These are phyloP conservation scores for Umimayanthus chanpuru DNA, from an alignment of 92 coral and sea anemone genomes.

Conservation along the genomic window DNA sequence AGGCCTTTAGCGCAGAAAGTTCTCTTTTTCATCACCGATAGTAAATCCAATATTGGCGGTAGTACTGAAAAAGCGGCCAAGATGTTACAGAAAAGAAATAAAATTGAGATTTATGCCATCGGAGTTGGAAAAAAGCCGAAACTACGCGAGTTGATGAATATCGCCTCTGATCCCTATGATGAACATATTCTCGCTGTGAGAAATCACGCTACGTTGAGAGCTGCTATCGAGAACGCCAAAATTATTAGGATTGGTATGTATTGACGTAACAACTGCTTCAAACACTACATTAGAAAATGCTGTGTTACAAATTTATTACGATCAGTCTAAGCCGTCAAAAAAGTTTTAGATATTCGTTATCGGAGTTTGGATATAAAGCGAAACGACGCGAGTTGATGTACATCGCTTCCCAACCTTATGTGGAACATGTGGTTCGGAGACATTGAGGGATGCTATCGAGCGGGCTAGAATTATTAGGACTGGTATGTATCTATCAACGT, in stretches of 20 bases:
- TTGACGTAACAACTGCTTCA: too few relatives aligned
- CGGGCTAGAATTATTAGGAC: constrained; percentile 47
- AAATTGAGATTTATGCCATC: constrained; percentile 80
- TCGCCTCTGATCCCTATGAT: constrained; percentile 70
- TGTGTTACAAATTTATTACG: too few relatives aligned
- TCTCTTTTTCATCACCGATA: constrained; percentile 79
- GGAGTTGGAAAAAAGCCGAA: constrained; percentile 77
- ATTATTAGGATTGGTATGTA: too few relatives aligned
- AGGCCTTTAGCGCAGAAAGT: constrained; percentile 65
- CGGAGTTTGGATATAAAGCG: too few relatives aligned
- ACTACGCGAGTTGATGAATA: constrained; percentile 55
- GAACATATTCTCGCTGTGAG: constrained; percentile 67
- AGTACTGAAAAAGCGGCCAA: constrained; percentile 51
- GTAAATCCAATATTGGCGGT: constrained; percentile 82
- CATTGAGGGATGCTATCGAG: constrained; percentile 53
- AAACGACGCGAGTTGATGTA: too few relatives aligned
- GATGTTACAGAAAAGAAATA: constrained; percentile 29
- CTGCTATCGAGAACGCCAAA: too few relatives aligned
- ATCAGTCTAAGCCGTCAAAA: too few relatives aligned
- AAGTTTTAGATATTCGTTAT: too few relatives aligned
- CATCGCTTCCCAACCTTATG: too few relatives aligned
- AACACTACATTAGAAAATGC: too few relatives aligned
- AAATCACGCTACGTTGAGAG: background rate
- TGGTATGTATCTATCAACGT: constrained; percentile 49
- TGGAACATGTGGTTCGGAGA: background rate